These are phyloP conservation scores for Vulpes ferrilata DNA, from an alignment of 2,113 vertebrate species.

Conservation along the genomic window DNA sequence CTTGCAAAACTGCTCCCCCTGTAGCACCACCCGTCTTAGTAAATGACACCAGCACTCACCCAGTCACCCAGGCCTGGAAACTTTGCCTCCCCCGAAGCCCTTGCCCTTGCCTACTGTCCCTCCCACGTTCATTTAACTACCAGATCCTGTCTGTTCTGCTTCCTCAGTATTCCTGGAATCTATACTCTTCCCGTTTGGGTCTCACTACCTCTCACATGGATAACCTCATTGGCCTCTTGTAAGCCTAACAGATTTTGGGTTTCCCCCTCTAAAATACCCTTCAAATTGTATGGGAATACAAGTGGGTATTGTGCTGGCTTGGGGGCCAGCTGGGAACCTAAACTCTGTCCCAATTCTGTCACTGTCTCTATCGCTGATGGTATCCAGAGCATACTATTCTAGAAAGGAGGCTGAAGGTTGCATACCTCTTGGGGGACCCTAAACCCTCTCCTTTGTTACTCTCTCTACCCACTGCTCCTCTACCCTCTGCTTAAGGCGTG, in stretches of 20 bases:
- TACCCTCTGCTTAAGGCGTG: not conserved
- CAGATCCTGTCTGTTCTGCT: not conserved
- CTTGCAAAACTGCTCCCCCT: not conserved
- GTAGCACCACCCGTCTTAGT: not conserved
- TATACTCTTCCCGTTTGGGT: not conserved
- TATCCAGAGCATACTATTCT: not conserved
- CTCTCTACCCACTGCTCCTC: not conserved
- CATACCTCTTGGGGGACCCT: not conserved
- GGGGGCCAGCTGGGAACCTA: not conserved
- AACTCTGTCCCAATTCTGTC: slow-evolving; percentile 1
- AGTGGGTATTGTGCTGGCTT: not conserved
- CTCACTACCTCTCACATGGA: not conserved
- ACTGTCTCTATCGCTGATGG: not conserved
- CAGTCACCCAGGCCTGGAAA: not conserved
- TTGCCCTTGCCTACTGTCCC: not conserved
- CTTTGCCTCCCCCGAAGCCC: not conserved
- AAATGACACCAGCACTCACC: not conserved
- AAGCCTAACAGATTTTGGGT: not conserved
- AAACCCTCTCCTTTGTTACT: not conserved
- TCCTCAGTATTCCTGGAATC: not conserved
- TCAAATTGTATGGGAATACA: not conserved
- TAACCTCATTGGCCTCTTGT: slow-evolving; percentile 8
- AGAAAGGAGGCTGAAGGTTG: not conserved
- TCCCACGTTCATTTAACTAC: not conserved
- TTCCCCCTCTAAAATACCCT: not conserved